phyloP scores from a whole-genome alignment of 1,140 invertebrate genomes.

The Nomia melanderi region DNA sequence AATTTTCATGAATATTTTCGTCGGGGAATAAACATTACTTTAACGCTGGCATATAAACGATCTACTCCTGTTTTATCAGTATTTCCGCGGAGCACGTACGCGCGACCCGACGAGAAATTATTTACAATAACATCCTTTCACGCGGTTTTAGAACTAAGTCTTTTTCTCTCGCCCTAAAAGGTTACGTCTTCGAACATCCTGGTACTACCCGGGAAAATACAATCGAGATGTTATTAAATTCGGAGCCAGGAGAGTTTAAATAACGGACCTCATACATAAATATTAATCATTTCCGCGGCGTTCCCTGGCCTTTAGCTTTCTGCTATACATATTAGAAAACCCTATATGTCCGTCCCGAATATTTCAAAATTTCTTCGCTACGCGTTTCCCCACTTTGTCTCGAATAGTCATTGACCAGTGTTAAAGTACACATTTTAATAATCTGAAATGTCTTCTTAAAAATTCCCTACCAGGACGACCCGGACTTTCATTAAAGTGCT shows the following conservation, averaged over 20 bases:
- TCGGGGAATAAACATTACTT: constrained; percentile 22
- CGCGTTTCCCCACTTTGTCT: too few species aligned
- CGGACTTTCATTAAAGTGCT: too few species aligned
- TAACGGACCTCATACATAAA: background rate
- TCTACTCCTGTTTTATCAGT: constrained; percentile 21
- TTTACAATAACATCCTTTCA: too few species aligned
- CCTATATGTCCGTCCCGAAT: background rate
- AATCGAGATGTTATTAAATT: background rate
- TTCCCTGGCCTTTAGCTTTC: background rate
- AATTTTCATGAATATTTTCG: constrained; percentile 25
- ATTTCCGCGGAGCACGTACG: background rate
- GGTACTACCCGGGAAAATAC: background rate
- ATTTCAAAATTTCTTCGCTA: background rate
- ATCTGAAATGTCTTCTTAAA: too few species aligned
- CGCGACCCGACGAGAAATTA: background rate
- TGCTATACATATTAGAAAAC: background rate
- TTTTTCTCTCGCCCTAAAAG: background rate
- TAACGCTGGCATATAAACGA: constrained; percentile 14
- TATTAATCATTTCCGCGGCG: background rate
- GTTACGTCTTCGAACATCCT: background rate
- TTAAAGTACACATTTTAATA: too few species aligned
- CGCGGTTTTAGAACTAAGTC: background rate
- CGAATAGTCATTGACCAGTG: too few species aligned
- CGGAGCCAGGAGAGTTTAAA: background rate
- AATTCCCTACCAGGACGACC: too few species aligned